Base-by-base conservation (phyloP, 2,113 vertebrate species). In the Amblyopsis rosae region DNA sequence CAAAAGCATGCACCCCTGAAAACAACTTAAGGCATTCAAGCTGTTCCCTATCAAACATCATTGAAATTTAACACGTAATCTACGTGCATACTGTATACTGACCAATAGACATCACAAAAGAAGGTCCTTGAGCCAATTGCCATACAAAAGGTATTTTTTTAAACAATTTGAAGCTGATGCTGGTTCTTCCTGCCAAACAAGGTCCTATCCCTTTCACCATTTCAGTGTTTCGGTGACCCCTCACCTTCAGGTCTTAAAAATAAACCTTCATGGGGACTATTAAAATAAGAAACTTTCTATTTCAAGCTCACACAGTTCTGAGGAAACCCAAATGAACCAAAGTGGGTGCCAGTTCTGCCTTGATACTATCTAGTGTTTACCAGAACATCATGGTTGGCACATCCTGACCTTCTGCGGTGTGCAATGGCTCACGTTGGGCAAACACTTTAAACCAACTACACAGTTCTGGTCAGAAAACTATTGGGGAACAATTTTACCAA, bases 211-310 rank as follows among this genome's bases (percentile, higher is more conserved):
- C 10, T 75, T 51, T 46, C 61, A 62, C 26, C 80, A 75, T 81
- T 68, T 79, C 82, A 77, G 60, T 80, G 75, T 64, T 70, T 76
- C 72, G 63, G 12, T 88, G 86, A 88, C 83, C 82, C 80, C 69
- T 70, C 82, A 89, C 87, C 89, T 91, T 86, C 83, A 12, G 75
- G 65, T 72, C 62, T 87, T 89, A 85, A 82, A 91, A 90, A 90
- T 91, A 89, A 85, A 65, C n/a, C 26, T 73, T 70, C 50, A 53
- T 26, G 53, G 45, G 56, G 70, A 84, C 35, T 65, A 76, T 82
- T 81, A 62, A 62, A 26, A 66, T 70, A 69, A 17, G 64, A 67
- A 62, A 57, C 54, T 68, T 61, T 83, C 89, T 91, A 90, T 89
- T 91, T 89, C 64, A 46, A 83, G 82, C 61, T 15, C 53, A 66